Percentiles rank a stretch among this genome's conserved stretches.
phyloP scores from a whole-genome alignment of 2,113 vertebrate species.

The Capreolus pygargus region DNA sequence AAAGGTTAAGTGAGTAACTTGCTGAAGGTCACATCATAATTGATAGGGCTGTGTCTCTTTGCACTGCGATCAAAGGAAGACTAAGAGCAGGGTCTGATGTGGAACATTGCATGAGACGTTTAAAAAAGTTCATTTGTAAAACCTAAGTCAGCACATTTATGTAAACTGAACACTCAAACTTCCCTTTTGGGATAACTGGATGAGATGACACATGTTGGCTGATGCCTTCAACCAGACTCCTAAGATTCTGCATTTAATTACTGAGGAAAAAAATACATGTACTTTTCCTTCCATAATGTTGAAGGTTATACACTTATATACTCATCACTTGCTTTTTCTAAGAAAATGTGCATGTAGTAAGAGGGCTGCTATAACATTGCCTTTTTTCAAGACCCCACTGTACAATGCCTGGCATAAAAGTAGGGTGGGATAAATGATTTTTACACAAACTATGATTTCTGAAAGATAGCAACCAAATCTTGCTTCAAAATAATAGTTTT shows the following conservation, averaged over 20 bases:
- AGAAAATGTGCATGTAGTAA: conserved; percentile 36
- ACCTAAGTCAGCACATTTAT: conserved; percentile 63
- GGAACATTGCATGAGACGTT: neutral
- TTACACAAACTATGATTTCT: conserved; percentile 53
- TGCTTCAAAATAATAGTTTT: conserved; percentile 43
- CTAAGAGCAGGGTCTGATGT: neutral
- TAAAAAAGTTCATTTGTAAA: conserved; percentile 59
- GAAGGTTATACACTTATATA: conserved; percentile 61
- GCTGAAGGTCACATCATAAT: conserved; percentile 24
- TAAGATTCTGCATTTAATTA: conserved; percentile 66
- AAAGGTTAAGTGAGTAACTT: conserved; percentile 31
- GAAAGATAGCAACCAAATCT: conserved; percentile 32
- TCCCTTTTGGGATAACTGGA: conserved; percentile 65
- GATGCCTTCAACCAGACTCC: conserved; percentile 46
- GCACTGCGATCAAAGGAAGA: conserved; percentile 19
- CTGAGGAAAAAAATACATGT: conserved; percentile 46
- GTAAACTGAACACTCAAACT: conserved; percentile 67
- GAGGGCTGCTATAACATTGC: neutral
- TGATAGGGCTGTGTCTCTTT: conserved; percentile 10
- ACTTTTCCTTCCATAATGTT: conserved; percentile 43
- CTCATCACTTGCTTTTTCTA: conserved; percentile 61
- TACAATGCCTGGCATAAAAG: neutral
- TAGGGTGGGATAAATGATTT: conserved; percentile 23
- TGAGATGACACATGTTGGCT: conserved; percentile 38
- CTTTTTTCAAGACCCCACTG: neutral